Evolutionary conservation across 30 jellyfish, hydroid and myxozoan genomes (phyloP).

Genomic region (Hydra vulgaris): DNA sequence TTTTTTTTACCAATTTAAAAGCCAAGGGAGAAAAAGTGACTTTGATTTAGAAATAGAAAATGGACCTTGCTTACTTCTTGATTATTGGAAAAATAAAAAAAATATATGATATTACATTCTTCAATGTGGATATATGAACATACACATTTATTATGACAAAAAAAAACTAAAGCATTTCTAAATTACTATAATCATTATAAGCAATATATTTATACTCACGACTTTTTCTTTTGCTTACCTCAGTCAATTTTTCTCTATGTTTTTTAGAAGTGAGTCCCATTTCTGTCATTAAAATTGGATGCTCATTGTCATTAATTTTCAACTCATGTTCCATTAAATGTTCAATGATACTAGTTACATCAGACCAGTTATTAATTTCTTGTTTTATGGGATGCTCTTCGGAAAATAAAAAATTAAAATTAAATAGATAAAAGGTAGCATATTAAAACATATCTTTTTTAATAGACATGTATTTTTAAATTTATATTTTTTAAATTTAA

Average conservation of each 20-base stretch:
- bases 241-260: constrained; percentile 78
- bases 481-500: no score
- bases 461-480: not conserved
- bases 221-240: constrained; percentile 56
- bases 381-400: constrained; percentile 81
- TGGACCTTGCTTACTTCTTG: no score
- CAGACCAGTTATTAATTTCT: constrained; percentile 75
- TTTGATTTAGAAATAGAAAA: no score
- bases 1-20: no score
- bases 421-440: not conserved
- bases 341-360: constrained; percentile 62
- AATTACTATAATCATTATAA: no score
- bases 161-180: no score
- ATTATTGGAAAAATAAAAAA: no score
- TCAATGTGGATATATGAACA: no score
- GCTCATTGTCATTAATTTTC: constrained; percentile 48
- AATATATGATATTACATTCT: no score
- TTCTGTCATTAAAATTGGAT: constrained; percentile 70
- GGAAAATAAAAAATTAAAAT: constrained; percentile 1
- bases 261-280: constrained; percentile 45
- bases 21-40: no score
- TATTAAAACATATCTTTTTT: not conserved
- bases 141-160: no score
- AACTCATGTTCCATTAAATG: constrained; percentile 59
- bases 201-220: no score